Evolutionary conservation across 2,888 invertebrate species (phyloP).

Genomic region (Coelopa pilipes): DNA sequence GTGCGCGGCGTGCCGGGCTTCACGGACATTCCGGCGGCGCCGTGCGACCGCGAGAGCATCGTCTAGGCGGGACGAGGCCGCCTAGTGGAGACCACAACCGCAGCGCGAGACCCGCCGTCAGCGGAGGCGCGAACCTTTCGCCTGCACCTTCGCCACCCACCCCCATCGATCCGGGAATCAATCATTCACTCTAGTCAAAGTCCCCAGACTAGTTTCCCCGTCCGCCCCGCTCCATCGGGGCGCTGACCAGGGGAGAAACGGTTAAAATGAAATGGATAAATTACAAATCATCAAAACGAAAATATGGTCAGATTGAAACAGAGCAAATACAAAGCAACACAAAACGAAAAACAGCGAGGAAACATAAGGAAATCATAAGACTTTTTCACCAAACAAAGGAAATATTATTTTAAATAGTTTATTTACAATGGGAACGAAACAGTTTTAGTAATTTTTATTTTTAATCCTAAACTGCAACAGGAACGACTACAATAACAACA

Average conservation of each 20-base stretch:
- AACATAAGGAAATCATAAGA: constrained; percentile 46
- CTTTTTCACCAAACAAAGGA: constrained; percentile 49
- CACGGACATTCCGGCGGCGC: constrained; percentile 59
- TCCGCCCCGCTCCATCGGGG: background rate
- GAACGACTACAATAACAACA: constrained; percentile 17
- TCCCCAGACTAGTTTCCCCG: constrained; percentile 62
- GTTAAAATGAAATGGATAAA: background rate
- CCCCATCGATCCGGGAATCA: constrained; percentile 34
- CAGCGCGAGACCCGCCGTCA: background rate
- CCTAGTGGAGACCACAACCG: no score
- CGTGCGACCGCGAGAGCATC: constrained; percentile 62
- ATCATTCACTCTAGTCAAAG: constrained; percentile 60
- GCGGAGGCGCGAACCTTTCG: background rate
- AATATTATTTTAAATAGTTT: constrained; percentile 39
- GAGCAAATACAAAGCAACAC: background rate
- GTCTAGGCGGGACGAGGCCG: no score
- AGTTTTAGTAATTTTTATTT: constrained; percentile 25
- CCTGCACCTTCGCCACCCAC: background rate
- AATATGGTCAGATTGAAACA: background rate
- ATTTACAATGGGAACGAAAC: constrained; percentile 29
- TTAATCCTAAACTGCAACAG: constrained; percentile 15
- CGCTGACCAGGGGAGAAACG: no score
- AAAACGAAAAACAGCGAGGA: constrained; percentile 1
- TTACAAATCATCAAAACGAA: constrained; percentile 18
- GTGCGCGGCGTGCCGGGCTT: constrained; percentile 63